Conservation (phyloP, 2,113 vertebrate genomes). For the human region DNA sequence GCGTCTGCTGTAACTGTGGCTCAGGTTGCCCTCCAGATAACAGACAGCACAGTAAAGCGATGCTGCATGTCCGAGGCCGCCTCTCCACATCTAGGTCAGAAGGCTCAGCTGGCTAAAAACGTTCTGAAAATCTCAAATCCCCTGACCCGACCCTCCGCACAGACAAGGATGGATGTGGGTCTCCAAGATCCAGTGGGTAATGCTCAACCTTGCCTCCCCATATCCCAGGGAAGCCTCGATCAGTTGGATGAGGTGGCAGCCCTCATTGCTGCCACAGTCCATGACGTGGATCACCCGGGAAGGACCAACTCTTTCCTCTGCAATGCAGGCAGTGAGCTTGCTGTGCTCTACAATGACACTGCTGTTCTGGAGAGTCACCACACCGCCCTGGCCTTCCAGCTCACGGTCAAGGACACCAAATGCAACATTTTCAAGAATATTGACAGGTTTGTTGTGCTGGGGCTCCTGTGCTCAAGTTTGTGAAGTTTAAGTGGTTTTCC, state of each 20-base stretch:
- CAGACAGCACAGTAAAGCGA: background rate
- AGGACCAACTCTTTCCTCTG: slow-evolving; percentile 98
- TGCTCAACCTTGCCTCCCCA: background rate
- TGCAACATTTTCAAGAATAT: slow-evolving; percentile 98
- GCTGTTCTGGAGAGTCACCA: slow-evolving; percentile 98
- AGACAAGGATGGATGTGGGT: background rate
- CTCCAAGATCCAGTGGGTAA: background rate
- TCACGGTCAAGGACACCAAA: slow-evolving; percentile 93
- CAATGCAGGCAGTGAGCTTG: slow-evolving; percentile 95
- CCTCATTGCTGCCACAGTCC: slow-evolving; percentile 95
- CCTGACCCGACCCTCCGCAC: background rate
- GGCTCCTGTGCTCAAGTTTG: background rate
- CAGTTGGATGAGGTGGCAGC: slow-evolving; percentile 94
- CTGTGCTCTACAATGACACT: slow-evolving; percentile 96
- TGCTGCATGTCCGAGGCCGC: background rate
- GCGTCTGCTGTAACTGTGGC: background rate
- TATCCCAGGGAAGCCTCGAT: slow-evolving; percentile 91
- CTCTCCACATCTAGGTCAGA: background rate
- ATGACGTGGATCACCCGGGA: slow-evolving; percentile 96
- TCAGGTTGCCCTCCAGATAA: background rate
- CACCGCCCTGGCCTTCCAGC: slow-evolving; percentile 95
- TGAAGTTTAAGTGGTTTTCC: background rate
- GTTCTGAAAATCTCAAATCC: background rate
- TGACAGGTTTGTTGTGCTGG: slow-evolving; percentile 87
- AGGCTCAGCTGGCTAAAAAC: background rate